phyloP scores from a whole-genome alignment of 2,888 invertebrate genomes.

The Cylloceria caligata region DNA sequence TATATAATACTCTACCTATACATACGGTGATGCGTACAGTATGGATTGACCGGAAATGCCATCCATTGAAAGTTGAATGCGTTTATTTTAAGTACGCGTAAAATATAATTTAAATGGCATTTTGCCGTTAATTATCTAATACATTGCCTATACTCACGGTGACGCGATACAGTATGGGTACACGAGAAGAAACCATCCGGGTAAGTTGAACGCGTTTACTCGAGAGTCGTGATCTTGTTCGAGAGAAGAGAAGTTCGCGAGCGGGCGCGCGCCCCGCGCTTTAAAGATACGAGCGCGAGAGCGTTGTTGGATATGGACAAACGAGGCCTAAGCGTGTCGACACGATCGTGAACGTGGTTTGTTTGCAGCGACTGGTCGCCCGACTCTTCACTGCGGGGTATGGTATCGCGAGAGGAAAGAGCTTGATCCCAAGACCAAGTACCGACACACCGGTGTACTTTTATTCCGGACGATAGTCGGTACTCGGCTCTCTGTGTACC shows the following conservation, averaged over 20 bases:
- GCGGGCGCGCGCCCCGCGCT: constrained; percentile 47
- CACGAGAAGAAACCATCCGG: constrained; percentile 4
- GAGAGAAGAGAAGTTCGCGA: constrained; percentile 5
- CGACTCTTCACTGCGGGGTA: constrained; percentile 42
- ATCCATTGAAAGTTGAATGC: too few species aligned
- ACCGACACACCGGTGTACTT: constrained; percentile 3
- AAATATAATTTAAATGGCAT: too few species aligned
- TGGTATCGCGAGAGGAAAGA: constrained; percentile 35
- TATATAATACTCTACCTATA: too few species aligned
- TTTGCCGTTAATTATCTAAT: background rate
- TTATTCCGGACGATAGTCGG: constrained; percentile 5
- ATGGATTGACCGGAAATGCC: too few species aligned
- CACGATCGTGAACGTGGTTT: constrained; percentile 71
- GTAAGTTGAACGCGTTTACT: constrained; percentile 46
- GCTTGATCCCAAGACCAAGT: constrained; percentile 44
- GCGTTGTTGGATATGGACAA: constrained; percentile 74
- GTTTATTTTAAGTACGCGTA: too few species aligned
- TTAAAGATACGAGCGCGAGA: constrained; percentile 46
- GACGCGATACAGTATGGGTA: constrained; percentile 1
- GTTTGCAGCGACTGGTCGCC: constrained; percentile 49
- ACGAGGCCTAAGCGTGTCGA: constrained; percentile 83
- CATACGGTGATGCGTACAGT: too few species aligned
- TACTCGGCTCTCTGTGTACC: background rate
- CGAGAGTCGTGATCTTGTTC: constrained; percentile 63
- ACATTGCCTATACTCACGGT: background rate